phyloP scores from a whole-genome alignment of 2,888 invertebrate genomes.

The Cylindroiulus punctatus region DNA sequence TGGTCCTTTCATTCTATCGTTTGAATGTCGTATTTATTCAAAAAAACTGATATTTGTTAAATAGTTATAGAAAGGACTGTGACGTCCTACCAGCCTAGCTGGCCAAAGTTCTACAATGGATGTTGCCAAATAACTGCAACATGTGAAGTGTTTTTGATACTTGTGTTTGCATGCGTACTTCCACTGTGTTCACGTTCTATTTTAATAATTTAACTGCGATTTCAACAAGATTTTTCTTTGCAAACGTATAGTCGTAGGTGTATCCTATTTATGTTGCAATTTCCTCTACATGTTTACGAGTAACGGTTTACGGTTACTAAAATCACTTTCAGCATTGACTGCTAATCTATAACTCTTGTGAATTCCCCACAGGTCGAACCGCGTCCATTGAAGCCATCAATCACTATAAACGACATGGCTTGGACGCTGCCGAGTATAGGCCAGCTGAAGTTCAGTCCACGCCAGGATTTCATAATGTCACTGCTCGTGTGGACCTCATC shows the following conservation, averaged over 20 bases:
- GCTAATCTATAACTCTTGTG: background rate
- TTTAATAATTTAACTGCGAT: background rate
- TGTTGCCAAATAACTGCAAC: too few species aligned
- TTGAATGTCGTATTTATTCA: too few species aligned
- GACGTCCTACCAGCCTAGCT: too few species aligned
- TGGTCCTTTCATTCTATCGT: too few species aligned
- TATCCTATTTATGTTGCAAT: conserved; percentile 26
- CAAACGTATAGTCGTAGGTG: conserved; percentile 20
- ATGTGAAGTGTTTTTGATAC: too few species aligned
- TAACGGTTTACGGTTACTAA: background rate
- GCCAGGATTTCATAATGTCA: conserved; percentile 22
- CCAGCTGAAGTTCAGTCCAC: conserved; percentile 19
- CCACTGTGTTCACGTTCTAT: background rate
- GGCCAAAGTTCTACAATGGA: too few species aligned
- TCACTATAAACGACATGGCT: conserved; percentile 35
- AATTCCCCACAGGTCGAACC: conserved; percentile 40
- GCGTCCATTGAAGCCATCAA: conserved; percentile 48
- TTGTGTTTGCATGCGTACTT: background rate
- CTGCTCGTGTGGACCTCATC: conserved; percentile 54
- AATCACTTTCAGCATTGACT: background rate
- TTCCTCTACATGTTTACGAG: background rate
- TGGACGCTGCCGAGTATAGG: background rate
- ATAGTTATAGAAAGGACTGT: too few species aligned
- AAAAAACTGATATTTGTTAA: too few species aligned
- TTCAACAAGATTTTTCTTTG: background rate